Evolutionary conservation across 64 coral and sea anemone genomes (phyloP), one percentile per base, ranked within the genome.

Genomic region (Montipora foliosa): DNA sequence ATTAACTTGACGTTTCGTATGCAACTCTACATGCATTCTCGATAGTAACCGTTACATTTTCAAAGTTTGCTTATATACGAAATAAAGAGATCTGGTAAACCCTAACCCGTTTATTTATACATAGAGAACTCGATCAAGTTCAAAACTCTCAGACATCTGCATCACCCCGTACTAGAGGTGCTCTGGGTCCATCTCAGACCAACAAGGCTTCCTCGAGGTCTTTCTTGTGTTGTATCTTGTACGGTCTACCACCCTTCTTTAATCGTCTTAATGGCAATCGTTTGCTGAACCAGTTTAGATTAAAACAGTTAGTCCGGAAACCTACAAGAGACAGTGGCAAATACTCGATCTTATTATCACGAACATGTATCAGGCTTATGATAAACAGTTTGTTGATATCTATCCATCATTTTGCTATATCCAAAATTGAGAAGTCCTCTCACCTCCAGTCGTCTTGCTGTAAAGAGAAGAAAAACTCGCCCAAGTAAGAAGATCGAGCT

Each of bases 321-420:
- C 94, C 94, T 19, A 87, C 94, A 47, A 12, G 89, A 25, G 94
- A 84, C 20, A 59, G 91, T 1, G 29, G 47, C 5, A 92, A 76
- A 21, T 84, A 89, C 0, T 37, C 37, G 78, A 92, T 83, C 68
- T 95, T 14, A 92, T 92, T 12, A 77, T 89, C 8, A 95, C 84
- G 1, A 92, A 88, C 15, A 88, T 88, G 94, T 37, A 67, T 14
- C 74, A 92, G 44, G 11, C 82, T 24, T 95, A 95, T 21, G 57
- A 75, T 49, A 91, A 95, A 24, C 14, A 95, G 62, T 52, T 88
- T 8, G 83, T 88, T 11, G 75, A 95, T 66, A 91, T 16, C 17
- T 92, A 92, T 29, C 53, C 77, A 1, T 70, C 7, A 78, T 89
- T 0, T 45, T 83, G 14, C 22, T 89, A 14, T 22, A 73, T 8